Conservation (phyloP, 2,113 vertebrate genomes). For the Columbina picui region DNA sequence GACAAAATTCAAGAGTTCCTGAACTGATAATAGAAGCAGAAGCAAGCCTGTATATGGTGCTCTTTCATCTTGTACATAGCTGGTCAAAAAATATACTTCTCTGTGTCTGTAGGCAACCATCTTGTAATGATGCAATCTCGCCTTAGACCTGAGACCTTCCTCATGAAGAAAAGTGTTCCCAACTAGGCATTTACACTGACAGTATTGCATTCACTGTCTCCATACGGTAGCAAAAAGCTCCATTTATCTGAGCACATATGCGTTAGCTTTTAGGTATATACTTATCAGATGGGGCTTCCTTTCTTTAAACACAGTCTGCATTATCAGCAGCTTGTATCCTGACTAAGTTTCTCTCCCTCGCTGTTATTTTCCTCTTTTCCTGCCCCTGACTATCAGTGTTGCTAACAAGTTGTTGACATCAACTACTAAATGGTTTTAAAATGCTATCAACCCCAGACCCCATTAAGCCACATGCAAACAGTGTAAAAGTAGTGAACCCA, state of each 20-base stretch:
- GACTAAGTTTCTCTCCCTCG: not conserved
- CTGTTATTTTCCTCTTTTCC: not conserved
- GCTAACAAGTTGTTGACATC: not conserved
- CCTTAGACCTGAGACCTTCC: not conserved
- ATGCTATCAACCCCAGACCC: not conserved
- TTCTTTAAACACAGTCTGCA: not conserved
- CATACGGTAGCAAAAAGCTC: not conserved
- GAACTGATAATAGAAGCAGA: not conserved
- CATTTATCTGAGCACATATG: not conserved
- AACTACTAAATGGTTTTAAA: not conserved
- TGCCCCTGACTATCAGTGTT: not conserved
- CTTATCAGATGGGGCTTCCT: not conserved
- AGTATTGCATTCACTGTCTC: not conserved
- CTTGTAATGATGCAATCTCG: not conserved
- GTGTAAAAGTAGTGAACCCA: not conserved
- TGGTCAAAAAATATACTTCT: not conserved
- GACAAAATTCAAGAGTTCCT: not conserved
- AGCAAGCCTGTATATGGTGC: not conserved
- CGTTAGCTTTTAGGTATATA: not conserved
- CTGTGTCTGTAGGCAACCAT: not conserved
- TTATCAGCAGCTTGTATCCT: not conserved
- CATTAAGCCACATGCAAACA: not conserved
- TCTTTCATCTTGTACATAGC: not conserved
- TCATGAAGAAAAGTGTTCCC: not conserved
- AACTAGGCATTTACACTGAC: not conserved